Base-by-base conservation (phyloP, 2,888 invertebrate genomes). In the Trachelus troglodyta region DNA sequence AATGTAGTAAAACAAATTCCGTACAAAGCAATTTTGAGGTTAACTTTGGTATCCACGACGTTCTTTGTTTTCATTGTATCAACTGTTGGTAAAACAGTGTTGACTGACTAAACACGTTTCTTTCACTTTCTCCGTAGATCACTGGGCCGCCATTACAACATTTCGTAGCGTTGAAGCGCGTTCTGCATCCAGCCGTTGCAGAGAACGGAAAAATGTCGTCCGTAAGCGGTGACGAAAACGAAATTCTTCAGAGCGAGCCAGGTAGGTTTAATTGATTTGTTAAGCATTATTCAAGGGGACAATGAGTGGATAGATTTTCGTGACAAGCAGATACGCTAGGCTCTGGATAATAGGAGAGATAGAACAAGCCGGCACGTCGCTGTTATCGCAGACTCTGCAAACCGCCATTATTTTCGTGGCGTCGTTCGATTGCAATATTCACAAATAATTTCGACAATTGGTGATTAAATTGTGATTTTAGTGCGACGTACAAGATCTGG, bases 401-500 rank as follows among this genome's bases (percentile, higher is more conserved):
- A 85, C 87, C 87, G 90, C 90, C 89, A 90, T 90, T 89, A 82
- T 81, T 75, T 80, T 79, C 85, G 86, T 86, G 85, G 86, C 88
- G 85, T 86, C 87, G 82, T 77, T 74, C 69, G 69, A 34, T 34
- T 69, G 15, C 31, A 34, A 75, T 74, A 37, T 35, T 74, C 30
- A 74, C 74, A n/a, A 37, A 35, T 35, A 30, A 34, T 40, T 35
- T 35, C 33, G 37, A 33, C 4, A 34, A 31, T 23, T 23, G 15
- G 15, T 73, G 11, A 23, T 15, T 33, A 12, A n/a, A 30, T 4
- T 37, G 33, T 73, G 34, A 12, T 83, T 86, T 68, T 81, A 94
- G 94, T 92, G 68, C 92, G 94, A 75, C 92, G 94, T 69, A 94
- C 94, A 31, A 93, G 94, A 75, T 94, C 94, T 1, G 93, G 94